Percentiles rank a stretch among this genome's conserved stretches.
phyloP scores from a whole-genome alignment of 1,140 invertebrate genomes.

The Acyrthosiphon pisum region DNA sequence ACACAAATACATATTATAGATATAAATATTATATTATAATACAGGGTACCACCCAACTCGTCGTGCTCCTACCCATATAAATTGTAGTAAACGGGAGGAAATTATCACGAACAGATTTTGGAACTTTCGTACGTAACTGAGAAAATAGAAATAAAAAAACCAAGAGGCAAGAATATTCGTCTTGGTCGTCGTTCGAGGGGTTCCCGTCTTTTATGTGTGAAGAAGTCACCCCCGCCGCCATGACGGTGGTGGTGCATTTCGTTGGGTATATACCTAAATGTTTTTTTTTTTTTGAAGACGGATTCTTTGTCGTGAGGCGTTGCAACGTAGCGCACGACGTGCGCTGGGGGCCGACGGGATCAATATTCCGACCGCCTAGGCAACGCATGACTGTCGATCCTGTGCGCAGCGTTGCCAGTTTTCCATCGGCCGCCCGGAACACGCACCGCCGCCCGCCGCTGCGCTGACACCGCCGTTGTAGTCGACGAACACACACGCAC shows the following conservation, averaged over 20 bases:
- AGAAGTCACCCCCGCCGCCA: slow-evolving; percentile 41
- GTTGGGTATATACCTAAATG: neutral
- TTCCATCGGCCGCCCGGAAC: slow-evolving; percentile 44
- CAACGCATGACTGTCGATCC: slow-evolving; percentile 56
- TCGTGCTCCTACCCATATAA: neutral
- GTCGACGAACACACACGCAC: neutral
- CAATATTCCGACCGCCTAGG: slow-evolving; percentile 56
- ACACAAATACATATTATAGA: neutral
- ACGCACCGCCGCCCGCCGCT: neutral
- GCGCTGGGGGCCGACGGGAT: slow-evolving; percentile 56
- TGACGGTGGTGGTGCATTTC: neutral
- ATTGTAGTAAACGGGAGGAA: neutral
- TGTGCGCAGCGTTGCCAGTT: slow-evolving; percentile 51
- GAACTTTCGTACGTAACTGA: neutral
- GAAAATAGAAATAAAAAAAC: neutral
- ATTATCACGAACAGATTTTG: neutral
- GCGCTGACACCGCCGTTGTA: neutral
- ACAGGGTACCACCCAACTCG: too few species aligned
- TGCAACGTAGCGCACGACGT: slow-evolving; percentile 49
- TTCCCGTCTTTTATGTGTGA: slow-evolving; percentile 27
- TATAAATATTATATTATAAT: neutral
- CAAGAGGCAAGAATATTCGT: neutral
- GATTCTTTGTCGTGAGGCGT: slow-evolving; percentile 56
- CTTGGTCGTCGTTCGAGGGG: neutral
- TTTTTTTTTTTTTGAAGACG: slow-evolving; percentile 34